Evolutionary conservation across 1,140 invertebrate species (phyloP).

Genomic region (Ctenoplectra terminalis): DNA sequence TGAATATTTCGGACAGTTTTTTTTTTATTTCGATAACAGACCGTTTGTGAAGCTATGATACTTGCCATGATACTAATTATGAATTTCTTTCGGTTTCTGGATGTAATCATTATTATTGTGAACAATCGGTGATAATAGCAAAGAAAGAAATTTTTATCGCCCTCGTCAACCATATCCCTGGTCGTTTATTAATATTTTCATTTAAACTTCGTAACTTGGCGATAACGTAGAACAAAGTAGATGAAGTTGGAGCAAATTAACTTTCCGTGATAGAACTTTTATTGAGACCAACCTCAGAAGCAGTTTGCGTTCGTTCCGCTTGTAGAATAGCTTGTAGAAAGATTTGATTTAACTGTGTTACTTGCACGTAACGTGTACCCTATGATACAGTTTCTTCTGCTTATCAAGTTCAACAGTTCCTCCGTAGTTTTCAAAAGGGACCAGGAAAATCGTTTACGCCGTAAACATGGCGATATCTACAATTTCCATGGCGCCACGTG

Average conservation of each 20-base stretch:
- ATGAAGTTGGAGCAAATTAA: background rate
- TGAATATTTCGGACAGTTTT: too few species aligned
- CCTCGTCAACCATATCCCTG: too few species aligned
- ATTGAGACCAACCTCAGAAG: background rate
- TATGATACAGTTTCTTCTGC: too few species aligned
- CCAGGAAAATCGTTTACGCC: background rate
- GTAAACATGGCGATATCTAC: background rate
- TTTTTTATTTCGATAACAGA: too few species aligned
- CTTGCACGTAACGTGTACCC: background rate
- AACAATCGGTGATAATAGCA: background rate
- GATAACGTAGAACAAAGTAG: background rate
- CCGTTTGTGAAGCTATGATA: too few species aligned
- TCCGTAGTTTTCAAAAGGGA: too few species aligned
- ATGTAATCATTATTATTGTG: too few species aligned
- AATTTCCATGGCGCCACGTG: conserved; percentile 27
- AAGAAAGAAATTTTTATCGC: too few species aligned
- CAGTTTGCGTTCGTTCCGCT: background rate
- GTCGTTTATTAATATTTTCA: too few species aligned
- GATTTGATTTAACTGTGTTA: background rate
- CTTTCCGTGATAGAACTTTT: background rate
- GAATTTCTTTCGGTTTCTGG: too few species aligned
- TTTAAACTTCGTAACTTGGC: background rate
- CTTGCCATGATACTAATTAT: too few species aligned
- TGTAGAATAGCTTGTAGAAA: background rate
- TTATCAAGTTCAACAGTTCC: background rate